Evolutionary conservation across 1,140 invertebrate species (phyloP).

Genomic region (Linepithema humile): DNA sequence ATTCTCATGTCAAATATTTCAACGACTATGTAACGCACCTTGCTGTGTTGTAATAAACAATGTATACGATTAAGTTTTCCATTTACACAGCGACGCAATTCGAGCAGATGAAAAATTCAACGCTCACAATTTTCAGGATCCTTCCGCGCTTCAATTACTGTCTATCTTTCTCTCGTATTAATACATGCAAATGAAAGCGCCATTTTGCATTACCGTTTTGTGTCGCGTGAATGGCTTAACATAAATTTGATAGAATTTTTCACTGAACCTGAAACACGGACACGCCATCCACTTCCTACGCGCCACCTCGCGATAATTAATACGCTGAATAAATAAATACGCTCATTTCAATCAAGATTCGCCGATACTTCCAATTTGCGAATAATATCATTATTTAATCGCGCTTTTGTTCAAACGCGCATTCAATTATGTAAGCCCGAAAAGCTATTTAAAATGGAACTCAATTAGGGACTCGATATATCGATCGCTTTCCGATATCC

Average conservation of each 20-base stretch:
- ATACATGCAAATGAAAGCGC: slow-evolving; percentile 44
- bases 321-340: slow-evolving; percentile 17
- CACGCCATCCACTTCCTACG: too few species aligned
- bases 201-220: slow-evolving; percentile 30
- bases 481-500: background rate
- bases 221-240: slow-evolving; percentile 6
- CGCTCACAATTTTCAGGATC: slow-evolving; percentile 34
- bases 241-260: slow-evolving; percentile 35
- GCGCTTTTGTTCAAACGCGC: background rate
- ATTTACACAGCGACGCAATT: slow-evolving; percentile 47
- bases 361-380: slow-evolving; percentile 19
- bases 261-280: background rate
- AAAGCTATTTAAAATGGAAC: background rate
- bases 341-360: background rate
- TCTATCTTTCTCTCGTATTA: slow-evolving; percentile 41
- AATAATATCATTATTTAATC: slow-evolving; percentile 26
- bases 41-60: slow-evolving; percentile 18
- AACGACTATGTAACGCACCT: background rate
- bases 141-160: slow-evolving; percentile 44
- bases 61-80: slow-evolving; percentile 54
- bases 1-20: slow-evolving; percentile 22
- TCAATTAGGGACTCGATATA: slow-evolving; percentile 7
- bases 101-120: slow-evolving; percentile 39
- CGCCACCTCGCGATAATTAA: background rate
- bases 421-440: background rate